Evolutionary conservation across 2,113 vertebrate species (phyloP).

Genomic region (Melanerpes formicivorus): DNA sequence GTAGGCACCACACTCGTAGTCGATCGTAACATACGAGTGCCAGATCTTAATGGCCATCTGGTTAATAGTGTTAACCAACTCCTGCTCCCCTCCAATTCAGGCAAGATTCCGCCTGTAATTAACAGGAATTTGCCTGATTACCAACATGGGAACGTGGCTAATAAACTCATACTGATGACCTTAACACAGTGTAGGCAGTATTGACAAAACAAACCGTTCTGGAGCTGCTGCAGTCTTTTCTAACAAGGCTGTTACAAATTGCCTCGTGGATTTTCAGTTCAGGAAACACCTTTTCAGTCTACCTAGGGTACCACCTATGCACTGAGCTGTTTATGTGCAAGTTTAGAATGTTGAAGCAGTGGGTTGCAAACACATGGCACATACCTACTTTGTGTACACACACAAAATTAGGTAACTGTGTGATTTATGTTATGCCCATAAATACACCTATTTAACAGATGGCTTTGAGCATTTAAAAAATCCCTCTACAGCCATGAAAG

Average conservation of each 20-base stretch:
- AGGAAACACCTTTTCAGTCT: conserved; percentile 7
- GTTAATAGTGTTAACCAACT: not conserved
- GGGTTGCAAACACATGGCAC: not conserved
- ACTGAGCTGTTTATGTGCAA: not conserved
- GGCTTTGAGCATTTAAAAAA: conserved; percentile 5
- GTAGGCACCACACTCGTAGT: not conserved
- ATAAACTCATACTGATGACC: not conserved
- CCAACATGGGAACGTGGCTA: not conserved
- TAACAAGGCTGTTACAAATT: not conserved
- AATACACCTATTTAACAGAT: not conserved
- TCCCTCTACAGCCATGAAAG: not conserved
- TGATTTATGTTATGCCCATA: not conserved
- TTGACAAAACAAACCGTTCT: conserved; percentile 61
- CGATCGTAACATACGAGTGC: not conserved
- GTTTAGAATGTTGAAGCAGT: not conserved
- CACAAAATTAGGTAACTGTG: not conserved
- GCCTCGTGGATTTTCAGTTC: conserved; percentile 25
- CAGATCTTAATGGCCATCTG: not conserved
- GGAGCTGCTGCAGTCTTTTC: conserved; percentile 17
- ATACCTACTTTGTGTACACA: not conserved
- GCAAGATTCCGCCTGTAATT: conserved; percentile 23
- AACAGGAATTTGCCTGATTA: conserved; percentile 9
- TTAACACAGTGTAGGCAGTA: conserved; percentile 48
- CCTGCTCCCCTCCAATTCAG: not conserved
- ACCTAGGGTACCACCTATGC: not conserved